Conservation (phyloP, 2,888 invertebrate genomes). For the Mythimna pallens region DNA sequence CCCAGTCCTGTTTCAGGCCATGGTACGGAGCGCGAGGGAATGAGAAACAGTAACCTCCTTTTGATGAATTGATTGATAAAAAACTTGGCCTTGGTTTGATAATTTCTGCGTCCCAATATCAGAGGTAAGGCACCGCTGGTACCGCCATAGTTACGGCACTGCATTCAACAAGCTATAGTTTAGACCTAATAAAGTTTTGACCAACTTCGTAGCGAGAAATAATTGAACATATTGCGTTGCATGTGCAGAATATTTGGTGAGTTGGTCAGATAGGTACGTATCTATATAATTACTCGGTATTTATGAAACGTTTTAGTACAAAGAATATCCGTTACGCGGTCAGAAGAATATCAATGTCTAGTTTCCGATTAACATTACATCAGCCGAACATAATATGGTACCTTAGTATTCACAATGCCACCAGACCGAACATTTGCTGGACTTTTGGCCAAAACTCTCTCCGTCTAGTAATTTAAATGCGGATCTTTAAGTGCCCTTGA, state of each 20-base stretch:
- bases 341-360: conserved; percentile 1
- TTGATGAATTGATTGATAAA: too few species aligned
- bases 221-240: conserved; percentile 19
- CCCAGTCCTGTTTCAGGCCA: too few species aligned
- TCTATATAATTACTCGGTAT: conserved; percentile 1
- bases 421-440: not conserved
- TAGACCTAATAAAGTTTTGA: conserved; percentile 31
- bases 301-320: conserved; percentile 9
- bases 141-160: too few species aligned
- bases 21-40: too few species aligned
- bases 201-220: conserved; percentile 11
- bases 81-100: too few species aligned
- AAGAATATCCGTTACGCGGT: conserved; percentile 2
- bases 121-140: too few species aligned
- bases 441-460: not conserved
- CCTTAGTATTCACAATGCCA: not conserved
- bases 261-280: not conserved
- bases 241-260: not conserved
- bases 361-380: not conserved
- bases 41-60: too few species aligned
- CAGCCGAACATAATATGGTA: not conserved
- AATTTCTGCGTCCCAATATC: too few species aligned
- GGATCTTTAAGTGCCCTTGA: conserved; percentile 8
- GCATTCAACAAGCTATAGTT: conserved; percentile 5
- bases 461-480: not conserved